Conservation (phyloP, 2,797 vertebrate species). For the Oryzias sinensis region DNA sequence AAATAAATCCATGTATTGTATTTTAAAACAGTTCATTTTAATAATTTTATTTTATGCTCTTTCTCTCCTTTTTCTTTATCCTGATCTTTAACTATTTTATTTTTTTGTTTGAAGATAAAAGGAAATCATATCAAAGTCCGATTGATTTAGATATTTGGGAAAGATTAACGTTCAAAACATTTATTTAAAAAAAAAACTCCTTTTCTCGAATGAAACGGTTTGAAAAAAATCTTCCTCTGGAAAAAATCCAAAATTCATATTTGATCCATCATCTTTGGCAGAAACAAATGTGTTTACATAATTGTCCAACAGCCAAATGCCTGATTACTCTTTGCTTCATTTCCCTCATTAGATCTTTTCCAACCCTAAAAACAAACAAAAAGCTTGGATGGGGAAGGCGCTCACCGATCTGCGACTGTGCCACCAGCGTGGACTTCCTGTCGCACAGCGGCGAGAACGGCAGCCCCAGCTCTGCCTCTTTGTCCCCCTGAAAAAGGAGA, state of each 20-base stretch:
- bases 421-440: conserved; percentile 96
- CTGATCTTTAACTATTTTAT: no score
- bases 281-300: background rate
- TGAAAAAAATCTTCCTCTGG: no score
- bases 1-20: conserved; percentile 1
- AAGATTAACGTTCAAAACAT: no score
- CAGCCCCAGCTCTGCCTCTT: conserved; percentile 94
- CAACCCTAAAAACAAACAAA: background rate
- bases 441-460: conserved; percentile 97
- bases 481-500: conserved; percentile 86
- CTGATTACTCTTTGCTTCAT: background rate
- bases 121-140: no score
- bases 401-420: conserved; percentile 97
- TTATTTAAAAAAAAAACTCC: no score
- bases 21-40: no score
- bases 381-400: background rate
- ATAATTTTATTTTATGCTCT: no score
- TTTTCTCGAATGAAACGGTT: no score
- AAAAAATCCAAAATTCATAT: no score
- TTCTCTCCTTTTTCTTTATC: no score
- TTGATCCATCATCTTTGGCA: background rate
- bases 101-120: no score
- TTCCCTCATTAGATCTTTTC: background rate
- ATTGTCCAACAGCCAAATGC: background rate
- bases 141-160: no score